These are phyloP conservation scores for Daubentonia madagascariensis DNA, from an alignment of 2,113 vertebrate species.

Conservation along the genomic window DNA sequence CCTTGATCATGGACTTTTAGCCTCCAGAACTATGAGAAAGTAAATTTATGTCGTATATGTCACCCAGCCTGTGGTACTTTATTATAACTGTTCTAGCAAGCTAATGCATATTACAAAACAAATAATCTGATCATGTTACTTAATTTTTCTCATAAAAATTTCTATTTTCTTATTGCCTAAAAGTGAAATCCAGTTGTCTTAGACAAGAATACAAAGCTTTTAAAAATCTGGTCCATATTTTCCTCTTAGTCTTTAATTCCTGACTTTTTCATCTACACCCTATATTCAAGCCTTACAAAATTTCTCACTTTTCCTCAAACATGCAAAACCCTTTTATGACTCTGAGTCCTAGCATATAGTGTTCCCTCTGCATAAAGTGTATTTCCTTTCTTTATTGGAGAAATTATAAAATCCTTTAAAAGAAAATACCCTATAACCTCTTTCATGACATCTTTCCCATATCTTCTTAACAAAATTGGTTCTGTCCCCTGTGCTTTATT, in stretches of 20 bases:
- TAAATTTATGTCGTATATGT: neutral
- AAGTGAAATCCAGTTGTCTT: neutral
- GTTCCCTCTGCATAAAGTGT: neutral
- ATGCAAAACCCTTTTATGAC: neutral
- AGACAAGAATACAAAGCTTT: neutral
- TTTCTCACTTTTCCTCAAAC: neutral
- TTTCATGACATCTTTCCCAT: neutral
- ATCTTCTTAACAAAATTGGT: neutral
- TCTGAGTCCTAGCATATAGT: neutral
- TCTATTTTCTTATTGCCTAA: neutral
- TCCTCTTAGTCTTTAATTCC: neutral
- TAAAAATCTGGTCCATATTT: neutral
- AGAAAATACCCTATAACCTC: neutral
- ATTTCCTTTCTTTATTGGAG: neutral
- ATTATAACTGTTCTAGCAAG: neutral
- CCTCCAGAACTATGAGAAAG: neutral
- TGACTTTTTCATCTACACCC: neutral
- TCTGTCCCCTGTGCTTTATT: neutral
- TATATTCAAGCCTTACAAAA: neutral
- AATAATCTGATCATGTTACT: neutral
- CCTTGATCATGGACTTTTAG: neutral
- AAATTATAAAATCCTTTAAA: constrained; percentile 18
- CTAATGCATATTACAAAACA: neutral
- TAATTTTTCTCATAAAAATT: neutral
- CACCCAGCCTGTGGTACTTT: neutral